Base-by-base conservation (phyloP, 2,113 vertebrate species). In the Lepus timidus region DNA sequence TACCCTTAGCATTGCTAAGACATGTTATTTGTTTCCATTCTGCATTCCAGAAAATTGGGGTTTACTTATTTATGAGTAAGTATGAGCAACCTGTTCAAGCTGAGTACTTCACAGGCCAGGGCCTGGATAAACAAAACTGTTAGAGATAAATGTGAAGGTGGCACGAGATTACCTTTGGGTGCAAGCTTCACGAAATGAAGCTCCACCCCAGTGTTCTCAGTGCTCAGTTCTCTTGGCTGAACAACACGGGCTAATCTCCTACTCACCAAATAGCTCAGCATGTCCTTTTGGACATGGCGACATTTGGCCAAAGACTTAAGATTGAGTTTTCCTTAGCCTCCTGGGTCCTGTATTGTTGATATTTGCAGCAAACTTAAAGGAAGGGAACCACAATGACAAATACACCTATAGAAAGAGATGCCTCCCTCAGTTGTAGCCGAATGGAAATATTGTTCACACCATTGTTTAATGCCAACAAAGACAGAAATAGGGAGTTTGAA, bases 21-120 rank as follows among this genome's bases (percentile, higher is more conserved):
- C 55, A 70, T 82, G 81, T 58, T 58, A 93, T 92, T 81, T 74
- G 90, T 88, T 94, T 83, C 22, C 11, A 68, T 39, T 61, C 17
- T 67, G n/a, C 39, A 58, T 80, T 90, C 6, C 1, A 87, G 17
- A 96, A 92, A 88, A 61, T 3, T 83, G 51, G 82, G 44, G 2
- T n/a, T 91, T 29, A 65, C 44, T 81, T 82, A 49, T 67, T 2
- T 44, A 17, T 33, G 17, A 71, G 36, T n/a, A 85, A 95, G 25
- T 52, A 76, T 49, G 87, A 90, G 31, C 17, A 83, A 67, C 19
- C 87, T 81, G 3, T 65, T 89, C 51, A 92, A 95, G 31, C 51
- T 85, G 23, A 58, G 9, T 58, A 29, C 2, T 16, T 65, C 22
- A 16, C 17, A 84, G n/a, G 8, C 5, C 44, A 85, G 29, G 80